Evolutionary conservation across 1,140 invertebrate genomes (phyloP), one percentile per base, ranked within the genome.

Genomic region (Scylla paramamosain): DNA sequence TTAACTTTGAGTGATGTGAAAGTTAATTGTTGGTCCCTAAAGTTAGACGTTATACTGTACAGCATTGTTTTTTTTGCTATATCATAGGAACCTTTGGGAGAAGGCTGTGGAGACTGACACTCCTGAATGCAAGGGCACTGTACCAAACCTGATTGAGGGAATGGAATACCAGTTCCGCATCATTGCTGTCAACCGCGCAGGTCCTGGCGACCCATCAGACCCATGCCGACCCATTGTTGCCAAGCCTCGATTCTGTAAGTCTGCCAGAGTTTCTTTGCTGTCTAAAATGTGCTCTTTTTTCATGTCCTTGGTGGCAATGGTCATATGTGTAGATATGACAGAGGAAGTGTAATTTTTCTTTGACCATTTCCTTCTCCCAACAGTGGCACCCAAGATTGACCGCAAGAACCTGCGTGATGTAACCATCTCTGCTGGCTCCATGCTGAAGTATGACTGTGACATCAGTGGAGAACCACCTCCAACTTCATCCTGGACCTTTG

Each of bases 121-220:
- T 31, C 97, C 98, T 6, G 97, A 97, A 25, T 98, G 98, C 0
- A 97, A 98, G 96, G 98, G 98, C 67, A 97, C 98, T 83, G 98
- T 99, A 3, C 98, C 98, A 96, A 99, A 99, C 93, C 97, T 99
- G 4, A 98, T 99, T 96, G 99, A 99, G 97, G 99, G 99, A 86
- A 99, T 99, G 96, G 99, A 99, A 97, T 99, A 99, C 97, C 99
- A 99, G 97, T 99, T 99, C 98, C 98, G 99, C n/a, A 98, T 99
- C 4, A 98, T 99, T 96, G 99, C 99, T 52, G 97, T 99, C 39
- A 99, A 99, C 97, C 99, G 99, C 97, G 99, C 99, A 94, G 99
- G 99, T 0, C 98, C 98, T 96, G 99, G 99, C 88, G 98, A 99
- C 96, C 98, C 99, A 0, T 97, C 97, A 96, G 96, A 97, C 20